Conservation (phyloP, 2,888 invertebrate species). For the Emmelina monodactyla region DNA sequence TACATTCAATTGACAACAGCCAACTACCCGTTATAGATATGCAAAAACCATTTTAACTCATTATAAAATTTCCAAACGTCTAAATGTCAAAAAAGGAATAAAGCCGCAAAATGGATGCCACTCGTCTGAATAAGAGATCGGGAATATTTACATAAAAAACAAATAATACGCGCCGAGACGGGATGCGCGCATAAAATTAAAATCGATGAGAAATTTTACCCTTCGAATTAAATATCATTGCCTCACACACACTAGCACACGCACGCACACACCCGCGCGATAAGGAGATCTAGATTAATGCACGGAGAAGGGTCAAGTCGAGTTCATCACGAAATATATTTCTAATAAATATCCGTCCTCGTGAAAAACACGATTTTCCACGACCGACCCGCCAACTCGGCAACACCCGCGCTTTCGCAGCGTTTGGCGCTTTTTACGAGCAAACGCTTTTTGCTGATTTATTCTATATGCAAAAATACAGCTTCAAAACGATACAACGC, state of each 20-base stretch:
- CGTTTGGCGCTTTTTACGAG: too few species aligned
- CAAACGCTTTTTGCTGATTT: too few species aligned
- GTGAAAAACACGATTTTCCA: too few species aligned
- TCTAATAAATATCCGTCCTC: too few species aligned
- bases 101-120: conserved; percentile 44
- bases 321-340: too few species aligned
- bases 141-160: conserved; percentile 64
- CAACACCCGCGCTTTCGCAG: too few species aligned
- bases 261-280: conserved; percentile 25
- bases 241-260: conserved; percentile 34
- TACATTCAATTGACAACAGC: conserved; percentile 1
- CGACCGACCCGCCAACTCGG: too few species aligned
- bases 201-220: conserved; percentile 64
- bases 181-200: conserved; percentile 65
- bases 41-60: conserved; percentile 1
- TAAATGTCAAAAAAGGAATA: conserved; percentile 44
- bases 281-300: conserved; percentile 52
- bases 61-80: conserved; percentile 25
- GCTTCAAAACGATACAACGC: conserved; percentile 14
- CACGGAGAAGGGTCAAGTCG: too few species aligned
- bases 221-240: conserved; percentile 65
- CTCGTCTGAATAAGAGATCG: conserved; percentile 52
- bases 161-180: conserved; percentile 58
- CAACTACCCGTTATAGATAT: conserved; percentile 1
- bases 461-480: too few species aligned